Percentiles rank a stretch among this genome's conserved stretches.
These are phyloP conservation scores for Mesocentrotus franciscanus DNA, from an alignment of 53 echinoderm and acorn worm genomes.

Conservation along the genomic window DNA sequence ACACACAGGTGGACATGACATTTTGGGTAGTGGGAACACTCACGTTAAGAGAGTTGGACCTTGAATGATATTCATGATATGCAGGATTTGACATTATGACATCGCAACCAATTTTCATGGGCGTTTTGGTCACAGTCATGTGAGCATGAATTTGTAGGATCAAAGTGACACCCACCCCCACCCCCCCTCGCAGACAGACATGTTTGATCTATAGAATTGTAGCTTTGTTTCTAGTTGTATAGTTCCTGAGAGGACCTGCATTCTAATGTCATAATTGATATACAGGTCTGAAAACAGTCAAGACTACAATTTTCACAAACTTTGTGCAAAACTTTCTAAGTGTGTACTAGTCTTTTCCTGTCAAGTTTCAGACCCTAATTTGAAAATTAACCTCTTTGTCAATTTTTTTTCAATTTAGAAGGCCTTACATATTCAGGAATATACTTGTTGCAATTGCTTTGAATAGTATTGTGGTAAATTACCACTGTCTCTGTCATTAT, in stretches of 20 bases:
- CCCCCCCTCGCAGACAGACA: not conserved
- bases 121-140: not conserved
- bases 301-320: too few species aligned
- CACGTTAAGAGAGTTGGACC: not conserved
- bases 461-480: not conserved
- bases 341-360: too few species aligned
- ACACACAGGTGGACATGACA: not conserved
- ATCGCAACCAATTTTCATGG: slow-evolving; percentile 8
- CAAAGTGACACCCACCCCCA: not conserved
- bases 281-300: too few species aligned
- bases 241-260: too few species aligned
- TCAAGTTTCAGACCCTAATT: too few species aligned
- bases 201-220: not conserved
- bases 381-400: too few species aligned
- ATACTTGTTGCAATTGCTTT: not conserved
- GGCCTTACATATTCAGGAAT: too few species aligned
- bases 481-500: not conserved
- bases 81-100: not conserved
- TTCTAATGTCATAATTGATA: too few species aligned
- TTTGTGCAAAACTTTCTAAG: too few species aligned
- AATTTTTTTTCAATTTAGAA: too few species aligned
- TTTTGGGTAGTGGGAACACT: not conserved
- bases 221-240: not conserved
- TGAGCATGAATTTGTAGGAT: not conserved
- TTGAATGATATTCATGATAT: not conserved